A percentile compares a stretch with the other conserved stretches of the same genome.
Evolutionary conservation across 2,888 invertebrate genomes (phyloP).

Genomic region (Icerya purchasi): DNA sequence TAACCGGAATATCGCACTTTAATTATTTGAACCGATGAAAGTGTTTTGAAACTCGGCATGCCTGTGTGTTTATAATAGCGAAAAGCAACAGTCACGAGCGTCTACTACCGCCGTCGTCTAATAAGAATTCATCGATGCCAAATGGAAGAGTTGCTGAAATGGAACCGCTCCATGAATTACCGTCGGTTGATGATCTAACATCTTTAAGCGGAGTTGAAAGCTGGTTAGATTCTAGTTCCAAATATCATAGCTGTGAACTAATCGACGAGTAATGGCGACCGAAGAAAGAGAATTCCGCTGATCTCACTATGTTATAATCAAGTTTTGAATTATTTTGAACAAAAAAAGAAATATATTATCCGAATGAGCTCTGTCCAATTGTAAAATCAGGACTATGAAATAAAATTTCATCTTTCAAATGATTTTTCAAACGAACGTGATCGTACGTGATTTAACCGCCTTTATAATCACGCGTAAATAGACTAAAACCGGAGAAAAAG

Average conservation of each 20-base stretch:
- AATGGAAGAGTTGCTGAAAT: conserved; percentile 35
- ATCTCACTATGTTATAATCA: too few species aligned
- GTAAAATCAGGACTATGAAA: too few species aligned
- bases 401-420: too few species aligned
- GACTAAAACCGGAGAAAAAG: too few species aligned
- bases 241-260: conserved; percentile 53
- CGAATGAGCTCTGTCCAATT: too few species aligned
- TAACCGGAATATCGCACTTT: too few species aligned
- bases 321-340: too few species aligned
- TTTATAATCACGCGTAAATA: too few species aligned
- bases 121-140: conserved; percentile 15
- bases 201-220: conserved; percentile 44
- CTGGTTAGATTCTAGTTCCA: conserved; percentile 50
- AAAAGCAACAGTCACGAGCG: conserved; percentile 25
- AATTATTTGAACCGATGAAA: neutral
- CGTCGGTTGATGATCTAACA: conserved; percentile 24
- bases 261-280: conserved; percentile 34
- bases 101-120: conserved; percentile 16
- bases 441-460: too few species aligned
- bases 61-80: conserved; percentile 5
- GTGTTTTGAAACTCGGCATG: neutral
- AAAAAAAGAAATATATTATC: too few species aligned
- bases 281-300: too few species aligned
- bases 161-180: conserved; percentile 39
- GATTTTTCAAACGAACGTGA: too few species aligned